Evolutionary conservation across 2,113 vertebrate genomes (phyloP).

Genomic region (Lichenostomus cassidix): DNA sequence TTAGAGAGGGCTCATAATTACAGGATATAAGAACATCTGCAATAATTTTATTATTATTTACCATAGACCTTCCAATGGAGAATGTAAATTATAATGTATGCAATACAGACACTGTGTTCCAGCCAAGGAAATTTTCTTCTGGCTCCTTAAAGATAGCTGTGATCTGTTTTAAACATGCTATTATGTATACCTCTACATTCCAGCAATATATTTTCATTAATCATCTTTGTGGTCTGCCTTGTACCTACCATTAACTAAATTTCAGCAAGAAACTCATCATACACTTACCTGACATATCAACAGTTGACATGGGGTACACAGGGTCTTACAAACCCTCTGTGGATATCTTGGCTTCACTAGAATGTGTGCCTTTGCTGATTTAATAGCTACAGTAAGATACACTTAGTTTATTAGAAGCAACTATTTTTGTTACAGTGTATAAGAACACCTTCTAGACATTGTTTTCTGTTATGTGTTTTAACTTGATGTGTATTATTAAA

Average conservation of each 20-base stretch:
- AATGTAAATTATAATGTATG: not conserved
- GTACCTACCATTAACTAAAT: not conserved
- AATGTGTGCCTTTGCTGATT: not conserved
- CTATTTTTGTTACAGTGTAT: not conserved
- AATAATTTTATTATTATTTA: not conserved
- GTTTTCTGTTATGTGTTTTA: not conserved
- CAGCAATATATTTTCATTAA: not conserved
- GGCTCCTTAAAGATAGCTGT: not conserved
- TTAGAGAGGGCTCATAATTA: not conserved
- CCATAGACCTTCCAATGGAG: not conserved
- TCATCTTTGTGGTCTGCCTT: not conserved
- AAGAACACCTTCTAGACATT: not conserved
- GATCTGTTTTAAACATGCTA: not conserved
- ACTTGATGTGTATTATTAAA: not conserved
- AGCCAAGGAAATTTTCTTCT: not conserved
- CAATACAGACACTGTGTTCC: not conserved
- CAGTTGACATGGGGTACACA: not conserved
- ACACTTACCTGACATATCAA: not conserved
- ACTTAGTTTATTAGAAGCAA: not conserved
- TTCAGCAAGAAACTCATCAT: not conserved
- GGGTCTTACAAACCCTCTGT: not conserved
- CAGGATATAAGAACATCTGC: not conserved
- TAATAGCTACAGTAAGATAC: not conserved
- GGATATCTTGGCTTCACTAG: not conserved
- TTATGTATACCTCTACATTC: not conserved